Evolutionary conservation across 2,888 invertebrate species (phyloP).

Genomic region (Branchellion lobata): DNA sequence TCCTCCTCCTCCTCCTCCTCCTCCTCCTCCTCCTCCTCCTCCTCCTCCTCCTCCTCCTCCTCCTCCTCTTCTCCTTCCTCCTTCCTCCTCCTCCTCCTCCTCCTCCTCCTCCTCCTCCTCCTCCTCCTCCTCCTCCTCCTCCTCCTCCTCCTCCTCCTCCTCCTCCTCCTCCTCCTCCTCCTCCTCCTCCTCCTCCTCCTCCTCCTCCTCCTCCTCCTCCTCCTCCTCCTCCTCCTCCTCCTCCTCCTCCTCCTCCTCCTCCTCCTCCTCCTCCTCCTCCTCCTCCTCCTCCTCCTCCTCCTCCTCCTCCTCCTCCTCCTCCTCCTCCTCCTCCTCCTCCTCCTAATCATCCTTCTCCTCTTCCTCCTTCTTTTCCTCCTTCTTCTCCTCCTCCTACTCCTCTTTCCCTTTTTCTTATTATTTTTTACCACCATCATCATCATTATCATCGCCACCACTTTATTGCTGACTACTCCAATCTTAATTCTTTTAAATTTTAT

Average conservation of each 20-base stretch:
- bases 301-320: no score
- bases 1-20: not conserved
- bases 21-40: not conserved
- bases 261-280: not conserved
- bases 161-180: not conserved
- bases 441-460: no score
- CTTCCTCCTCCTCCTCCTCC: conserved; percentile 11
- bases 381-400: no score
- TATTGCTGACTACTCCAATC: no score
- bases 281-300: not conserved
- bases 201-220: conserved; percentile 14
- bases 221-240: conserved; percentile 14
- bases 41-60: not conserved
- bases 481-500: no score
- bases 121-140: conserved; percentile 14
- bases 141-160: not conserved
- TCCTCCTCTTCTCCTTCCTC: not conserved
- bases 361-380: no score
- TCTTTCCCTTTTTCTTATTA: no score
- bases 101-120: conserved; percentile 14
- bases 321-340: no score
- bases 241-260: conserved; percentile 14
- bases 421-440: no score
- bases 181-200: conserved; percentile 10
- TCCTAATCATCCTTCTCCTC: no score